Base-by-base conservation (phyloP, 2,888 invertebrate genomes). In the Hartigia nigra region DNA sequence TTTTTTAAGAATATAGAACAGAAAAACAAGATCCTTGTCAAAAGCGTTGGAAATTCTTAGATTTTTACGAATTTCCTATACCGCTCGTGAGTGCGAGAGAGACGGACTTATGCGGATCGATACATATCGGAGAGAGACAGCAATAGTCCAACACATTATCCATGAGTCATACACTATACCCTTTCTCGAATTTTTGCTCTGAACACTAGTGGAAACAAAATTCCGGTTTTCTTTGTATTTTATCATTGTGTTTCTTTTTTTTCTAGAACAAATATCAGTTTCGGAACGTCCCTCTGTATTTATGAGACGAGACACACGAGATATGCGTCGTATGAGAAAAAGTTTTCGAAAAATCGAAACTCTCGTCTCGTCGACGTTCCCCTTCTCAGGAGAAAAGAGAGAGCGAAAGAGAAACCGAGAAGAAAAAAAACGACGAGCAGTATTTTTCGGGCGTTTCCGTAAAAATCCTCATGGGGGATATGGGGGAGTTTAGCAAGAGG, bases 361-460 rank as follows among this genome's bases (percentile, higher is more conserved):
- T 55, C 23, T 55, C 23, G 23, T 55, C 55, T 55, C 55, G 55
- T 23, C 55, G 9, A 23, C 1, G 1, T 55, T 23, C 55, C 55
- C 55, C 55, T 55, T 23, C 23, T 9, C 9, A 23, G 4, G 35
- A 23, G 23, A 23, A 23, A 9, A 39, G 12, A 55, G 5, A 70
- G 1, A 70, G 12, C 70, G 37, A 75, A 75, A 76, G 14, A 31
- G 31, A 74, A 36, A 36, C 31, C 70, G 74, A n/a, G 70, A 23
- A 74, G 37, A 36, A 39, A 32, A 55, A 55, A 35, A 80, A 78
- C 83, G 82, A 23, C 55, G 23, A 55, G 55, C 23, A 23, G 55
- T 82, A 83, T 84, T 83, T 85, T 84, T 82, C 81, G 82, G 80
- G 78, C 76, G 74, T 78, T 79, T 82, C 76, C 74, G 76, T 79